These are phyloP conservation scores for Bibio marci DNA, from an alignment of 2,888 invertebrate species.

Conservation along the genomic window DNA sequence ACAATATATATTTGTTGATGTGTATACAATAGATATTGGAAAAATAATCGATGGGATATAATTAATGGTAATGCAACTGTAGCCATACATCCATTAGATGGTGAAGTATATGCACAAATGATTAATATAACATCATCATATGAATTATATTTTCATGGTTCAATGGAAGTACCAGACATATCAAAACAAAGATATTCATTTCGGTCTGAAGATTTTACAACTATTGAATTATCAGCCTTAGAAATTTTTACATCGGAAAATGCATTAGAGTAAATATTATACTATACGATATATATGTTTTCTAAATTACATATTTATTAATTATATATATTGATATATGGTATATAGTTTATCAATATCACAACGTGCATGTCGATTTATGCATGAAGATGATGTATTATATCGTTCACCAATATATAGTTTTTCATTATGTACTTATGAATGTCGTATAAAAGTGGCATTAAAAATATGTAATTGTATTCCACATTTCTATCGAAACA, in stretches of 20 bases:
- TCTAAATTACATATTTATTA: not conserved
- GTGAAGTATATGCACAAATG: conserved; percentile 59
- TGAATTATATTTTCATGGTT: conserved; percentile 47
- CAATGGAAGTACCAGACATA: conserved; percentile 48
- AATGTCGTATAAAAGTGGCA: conserved; percentile 47
- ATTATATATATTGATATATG: not conserved
- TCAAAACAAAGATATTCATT: conserved; percentile 38
- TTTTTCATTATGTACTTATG: conserved; percentile 49
- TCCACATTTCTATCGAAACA: conserved; percentile 54
- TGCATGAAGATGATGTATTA: conserved; percentile 44
- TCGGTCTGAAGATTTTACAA: conserved; percentile 36
- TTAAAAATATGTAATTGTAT: conserved; percentile 47
- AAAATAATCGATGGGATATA: conserved; percentile 37
- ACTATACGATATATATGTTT: not conserved
- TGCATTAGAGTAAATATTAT: conserved; percentile 32
- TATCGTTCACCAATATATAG: conserved; percentile 50
- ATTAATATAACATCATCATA: conserved; percentile 49
- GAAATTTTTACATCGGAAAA: conserved; percentile 40
- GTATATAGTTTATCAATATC: conserved; percentile 34
- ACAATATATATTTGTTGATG: not conserved
- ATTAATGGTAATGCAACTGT: conserved; percentile 30
- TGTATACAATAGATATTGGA: conserved; percentile 34
- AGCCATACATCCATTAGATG: conserved; percentile 50
- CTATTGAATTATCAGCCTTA: conserved; percentile 39
- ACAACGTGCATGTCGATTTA: conserved; percentile 51